A percentile compares a stretch with the other conserved stretches of the same genome.
phyloP scores from a whole-genome alignment of 2,888 invertebrate species.

The Noctua janthe region DNA sequence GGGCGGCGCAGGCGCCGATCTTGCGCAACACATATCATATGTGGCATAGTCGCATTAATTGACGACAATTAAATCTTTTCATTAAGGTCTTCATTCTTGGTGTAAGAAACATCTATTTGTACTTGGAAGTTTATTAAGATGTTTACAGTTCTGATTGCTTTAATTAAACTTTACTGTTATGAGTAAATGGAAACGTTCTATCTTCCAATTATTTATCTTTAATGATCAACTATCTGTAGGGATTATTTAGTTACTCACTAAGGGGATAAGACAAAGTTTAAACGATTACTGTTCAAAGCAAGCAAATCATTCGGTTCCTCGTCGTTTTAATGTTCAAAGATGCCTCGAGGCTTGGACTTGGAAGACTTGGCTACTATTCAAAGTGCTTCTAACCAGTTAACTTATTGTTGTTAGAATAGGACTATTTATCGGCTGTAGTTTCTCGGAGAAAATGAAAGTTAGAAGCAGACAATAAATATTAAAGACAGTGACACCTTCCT shows the following conservation, averaged over 20 bases:
- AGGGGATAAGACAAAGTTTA: not conserved
- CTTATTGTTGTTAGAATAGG: constrained; percentile 16
- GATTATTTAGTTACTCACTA: not conserved
- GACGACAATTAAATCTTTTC: constrained; percentile 56
- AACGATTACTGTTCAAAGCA: constrained; percentile 6
- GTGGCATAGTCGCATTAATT: constrained; percentile 51
- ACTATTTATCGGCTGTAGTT: constrained; percentile 19
- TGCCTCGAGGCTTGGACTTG: not conserved
- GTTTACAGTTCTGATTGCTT: not conserved
- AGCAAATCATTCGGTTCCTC: constrained; percentile 31
- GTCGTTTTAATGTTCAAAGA: constrained; percentile 10
- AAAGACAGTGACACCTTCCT: not conserved
- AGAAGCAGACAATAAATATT: constrained; percentile 6
- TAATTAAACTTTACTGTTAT: not conserved
- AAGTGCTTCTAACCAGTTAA: constrained; percentile 21
- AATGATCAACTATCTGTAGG: not conserved
- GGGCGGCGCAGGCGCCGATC: constrained; percentile 56
- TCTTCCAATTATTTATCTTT: not conserved
- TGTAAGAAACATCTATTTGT: constrained; percentile 3
- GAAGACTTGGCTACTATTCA: constrained; percentile 37
- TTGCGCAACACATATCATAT: constrained; percentile 61
- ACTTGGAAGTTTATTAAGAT: not conserved
- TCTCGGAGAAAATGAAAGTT: constrained; percentile 19
- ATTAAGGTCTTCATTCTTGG: constrained; percentile 50
- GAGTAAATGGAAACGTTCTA: not conserved